phyloP scores from a whole-genome alignment of 1,140 invertebrate genomes.

The Prorops nasuta region DNA sequence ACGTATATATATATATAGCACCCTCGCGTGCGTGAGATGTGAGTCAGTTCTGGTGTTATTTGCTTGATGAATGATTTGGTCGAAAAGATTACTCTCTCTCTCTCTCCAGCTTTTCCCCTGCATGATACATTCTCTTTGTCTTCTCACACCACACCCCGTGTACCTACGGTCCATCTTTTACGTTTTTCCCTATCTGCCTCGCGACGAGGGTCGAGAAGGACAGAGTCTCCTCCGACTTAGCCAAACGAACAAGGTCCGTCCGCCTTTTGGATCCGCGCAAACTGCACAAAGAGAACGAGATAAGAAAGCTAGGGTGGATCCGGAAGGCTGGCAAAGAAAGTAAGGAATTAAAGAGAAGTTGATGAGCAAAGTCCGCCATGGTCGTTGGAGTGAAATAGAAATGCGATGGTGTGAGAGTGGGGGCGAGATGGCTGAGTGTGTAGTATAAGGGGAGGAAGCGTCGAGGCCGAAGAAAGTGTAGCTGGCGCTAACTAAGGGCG shows the following conservation, averaged over 20 bases:
- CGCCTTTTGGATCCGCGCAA: no score
- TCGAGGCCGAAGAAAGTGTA: constrained; percentile 33
- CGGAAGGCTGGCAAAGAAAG: constrained; percentile 9
- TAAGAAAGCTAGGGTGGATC: not conserved
- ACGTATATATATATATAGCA: constrained; percentile 28
- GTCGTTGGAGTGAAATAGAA: constrained; percentile 10
- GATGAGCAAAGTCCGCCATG: constrained; percentile 20
- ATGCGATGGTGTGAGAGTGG: constrained; percentile 7
- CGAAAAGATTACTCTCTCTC: constrained; percentile 9
- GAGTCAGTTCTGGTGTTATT: constrained; percentile 41
- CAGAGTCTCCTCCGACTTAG: no score
- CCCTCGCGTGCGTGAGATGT: constrained; percentile 26
- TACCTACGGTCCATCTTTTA: constrained; percentile 2
- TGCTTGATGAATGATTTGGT: constrained; percentile 47
- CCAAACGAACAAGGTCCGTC: no score
- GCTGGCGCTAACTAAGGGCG: constrained; percentile 54
- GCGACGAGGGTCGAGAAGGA: constrained; percentile 17
- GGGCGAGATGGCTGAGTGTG: constrained; percentile 4
- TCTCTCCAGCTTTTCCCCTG: constrained; percentile 3
- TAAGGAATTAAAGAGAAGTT: constrained; percentile 19
- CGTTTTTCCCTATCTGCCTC: constrained; percentile 10
- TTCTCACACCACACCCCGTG: not conserved
- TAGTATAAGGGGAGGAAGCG: constrained; percentile 15
- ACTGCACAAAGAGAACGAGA: no score
- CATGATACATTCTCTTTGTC: constrained; percentile 3